phyloP scores from a whole-genome alignment of 2,113 vertebrate species.

The Hystrix cristata region DNA sequence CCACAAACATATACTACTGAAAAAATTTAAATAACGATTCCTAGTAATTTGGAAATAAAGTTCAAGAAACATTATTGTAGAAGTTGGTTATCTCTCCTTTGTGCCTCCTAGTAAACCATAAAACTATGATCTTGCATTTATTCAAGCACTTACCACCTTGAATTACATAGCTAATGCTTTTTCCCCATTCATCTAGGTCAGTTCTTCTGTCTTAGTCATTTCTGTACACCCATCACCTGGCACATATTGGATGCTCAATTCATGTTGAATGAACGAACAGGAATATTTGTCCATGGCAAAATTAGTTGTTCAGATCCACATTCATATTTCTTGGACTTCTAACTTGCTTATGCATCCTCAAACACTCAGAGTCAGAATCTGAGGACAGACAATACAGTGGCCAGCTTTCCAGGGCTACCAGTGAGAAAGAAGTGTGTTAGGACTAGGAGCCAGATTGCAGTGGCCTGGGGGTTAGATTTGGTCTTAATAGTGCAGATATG shows the following conservation, averaged over 20 bases:
- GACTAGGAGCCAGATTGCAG: background rate
- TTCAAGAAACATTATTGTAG: background rate
- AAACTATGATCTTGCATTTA: background rate
- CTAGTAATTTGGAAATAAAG: background rate
- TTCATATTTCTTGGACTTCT: background rate
- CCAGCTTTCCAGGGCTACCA: background rate
- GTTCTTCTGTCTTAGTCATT: constrained; percentile 15
- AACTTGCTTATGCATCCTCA: background rate
- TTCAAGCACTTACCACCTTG: background rate
- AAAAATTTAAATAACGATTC: background rate
- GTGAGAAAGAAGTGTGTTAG: background rate
- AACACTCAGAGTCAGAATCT: background rate
- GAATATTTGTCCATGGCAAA: background rate
- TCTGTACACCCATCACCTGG: background rate
- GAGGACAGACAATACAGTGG: background rate
- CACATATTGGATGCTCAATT: background rate
- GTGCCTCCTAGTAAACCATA: background rate
- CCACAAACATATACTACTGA: background rate
- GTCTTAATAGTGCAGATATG: background rate
- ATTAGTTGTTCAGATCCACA: background rate
- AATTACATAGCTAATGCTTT: background rate
- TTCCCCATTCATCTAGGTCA: background rate
- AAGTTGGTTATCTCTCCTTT: background rate
- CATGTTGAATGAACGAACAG: constrained; percentile 18
- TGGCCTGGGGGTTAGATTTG: background rate